Evolutionary conservation across 2,113 vertebrate genomes (phyloP), one percentile per base, ranked within the genome.

Genomic region (Semicossyphus pulcher): DNA sequence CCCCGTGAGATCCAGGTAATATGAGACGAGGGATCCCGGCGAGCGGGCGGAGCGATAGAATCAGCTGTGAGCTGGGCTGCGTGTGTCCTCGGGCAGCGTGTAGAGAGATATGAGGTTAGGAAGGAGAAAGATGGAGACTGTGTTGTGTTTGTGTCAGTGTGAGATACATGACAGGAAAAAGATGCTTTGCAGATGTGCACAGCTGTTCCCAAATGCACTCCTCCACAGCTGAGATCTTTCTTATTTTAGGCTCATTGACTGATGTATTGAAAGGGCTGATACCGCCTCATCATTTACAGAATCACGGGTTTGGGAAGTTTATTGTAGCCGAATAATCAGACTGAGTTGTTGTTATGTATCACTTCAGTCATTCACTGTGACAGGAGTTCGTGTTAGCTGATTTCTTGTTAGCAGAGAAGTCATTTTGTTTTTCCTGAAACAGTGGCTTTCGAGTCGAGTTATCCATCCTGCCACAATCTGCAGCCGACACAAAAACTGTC

Each of bases 1-100:
- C 70, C 86, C 37, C 1, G 11, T 73, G 76, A 81, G 75, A 87
- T 69, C 1, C 74, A 80, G 82, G 72, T 83, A 81, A 80, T 88
- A 82, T 80, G 54, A 86, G 69, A 56, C 1, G 9, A 53, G 32
- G 54, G 66, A 76, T 79, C 62, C 76, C 57, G 52, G 54, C 0
- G 12, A 82, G 73, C 57, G 12, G 23, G 28, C 41, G 12, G 51
- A 36, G 49, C 0, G 29, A 52, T 20, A 49, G 58, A 71, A 77
- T 28, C 28, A 79, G 71, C 49, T 25, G 52, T 5, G n/a, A 54
- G 56, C 34, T 15, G 1, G 23, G 21, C 61, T 41, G 56, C 7
- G 42, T 21, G 11, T 56, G 34, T 75, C 65, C 49, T 75, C 25
- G 4, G 71, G 81, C 56, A 54, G 58, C 5, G 53, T 67, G 59